Conservation (phyloP, 2,113 vertebrate genomes). For the Barbus barbus region DNA sequence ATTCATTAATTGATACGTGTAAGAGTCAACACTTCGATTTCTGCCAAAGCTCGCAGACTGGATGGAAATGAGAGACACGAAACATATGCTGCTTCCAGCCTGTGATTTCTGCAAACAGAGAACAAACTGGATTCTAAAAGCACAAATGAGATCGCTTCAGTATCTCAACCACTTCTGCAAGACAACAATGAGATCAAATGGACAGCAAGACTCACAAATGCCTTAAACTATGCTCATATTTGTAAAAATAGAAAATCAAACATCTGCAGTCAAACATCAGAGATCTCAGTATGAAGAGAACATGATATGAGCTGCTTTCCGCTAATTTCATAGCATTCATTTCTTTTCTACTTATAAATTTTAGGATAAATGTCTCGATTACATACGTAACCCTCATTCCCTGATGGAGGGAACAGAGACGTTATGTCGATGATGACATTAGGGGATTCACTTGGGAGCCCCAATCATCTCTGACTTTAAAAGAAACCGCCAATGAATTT, state of each 20-base stretch:
- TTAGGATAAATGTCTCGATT: too few species aligned
- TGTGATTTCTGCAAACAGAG: background rate
- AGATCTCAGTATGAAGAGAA: background rate
- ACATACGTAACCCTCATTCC: too few species aligned
- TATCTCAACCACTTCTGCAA: background rate
- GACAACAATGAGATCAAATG: too few species aligned
- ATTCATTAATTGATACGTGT: constrained; percentile 38
- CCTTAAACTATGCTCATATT: background rate
- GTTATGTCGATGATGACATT: too few species aligned
- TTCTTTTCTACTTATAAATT: background rate
- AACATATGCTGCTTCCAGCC: constrained; percentile 11
- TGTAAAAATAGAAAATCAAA: background rate
- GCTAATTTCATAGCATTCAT: too few species aligned
- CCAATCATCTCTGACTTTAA: too few species aligned
- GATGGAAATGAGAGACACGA: background rate
- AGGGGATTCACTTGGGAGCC: too few species aligned
- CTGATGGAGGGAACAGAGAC: too few species aligned
- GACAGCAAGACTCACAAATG: background rate
- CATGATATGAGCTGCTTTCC: background rate
- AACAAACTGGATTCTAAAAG: background rate
- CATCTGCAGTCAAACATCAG: background rate
- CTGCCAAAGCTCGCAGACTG: background rate
- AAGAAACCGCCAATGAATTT: too few species aligned
- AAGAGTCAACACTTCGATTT: constrained; percentile 22
- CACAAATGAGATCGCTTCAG: background rate